Evolutionary conservation across 1,140 invertebrate species (phyloP).

Genomic region (Zaprionus ghesquierei): DNA sequence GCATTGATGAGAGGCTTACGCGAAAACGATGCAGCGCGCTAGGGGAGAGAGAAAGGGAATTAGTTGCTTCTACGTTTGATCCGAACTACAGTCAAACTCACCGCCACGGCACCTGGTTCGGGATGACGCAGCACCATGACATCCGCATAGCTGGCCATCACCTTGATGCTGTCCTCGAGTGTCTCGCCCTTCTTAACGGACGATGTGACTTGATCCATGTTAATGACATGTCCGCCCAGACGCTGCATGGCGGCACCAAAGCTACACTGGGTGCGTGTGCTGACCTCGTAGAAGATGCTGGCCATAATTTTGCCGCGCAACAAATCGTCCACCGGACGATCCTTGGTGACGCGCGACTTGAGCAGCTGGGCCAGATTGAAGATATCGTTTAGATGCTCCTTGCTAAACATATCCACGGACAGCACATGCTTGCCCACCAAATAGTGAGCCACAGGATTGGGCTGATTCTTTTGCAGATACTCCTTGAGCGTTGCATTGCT

Average conservation of each 20-base stretch:
- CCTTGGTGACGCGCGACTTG: slow-evolving; percentile 91
- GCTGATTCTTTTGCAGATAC: slow-evolving; percentile 79
- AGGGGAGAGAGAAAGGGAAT: slow-evolving; percentile 45
- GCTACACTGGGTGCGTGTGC: slow-evolving; percentile 97
- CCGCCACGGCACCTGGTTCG: slow-evolving; percentile 93
- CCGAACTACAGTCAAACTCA: slow-evolving; percentile 83
- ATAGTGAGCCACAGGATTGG: slow-evolving; percentile 82
- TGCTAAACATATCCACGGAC: slow-evolving; percentile 92
- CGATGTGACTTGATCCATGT: slow-evolving; percentile 94
- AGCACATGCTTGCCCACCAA: slow-evolving; percentile 92
- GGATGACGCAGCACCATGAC: slow-evolving; percentile 97
- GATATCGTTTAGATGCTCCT: slow-evolving; percentile 95
- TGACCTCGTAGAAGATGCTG: slow-evolving; percentile 98
- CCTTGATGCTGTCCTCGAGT: slow-evolving; percentile 93
- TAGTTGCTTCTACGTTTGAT: not conserved
- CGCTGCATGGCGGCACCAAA: slow-evolving; percentile 98
- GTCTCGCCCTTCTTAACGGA: slow-evolving; percentile 98
- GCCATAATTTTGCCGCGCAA: slow-evolving; percentile 97
- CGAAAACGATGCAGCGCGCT: slow-evolving; percentile 91
- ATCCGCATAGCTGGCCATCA: slow-evolving; percentile 95
- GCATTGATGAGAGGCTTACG: slow-evolving; percentile 97
- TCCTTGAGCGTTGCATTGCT: slow-evolving; percentile 83
- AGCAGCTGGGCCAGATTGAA: slow-evolving; percentile 97
- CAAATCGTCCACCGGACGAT: slow-evolving; percentile 92
- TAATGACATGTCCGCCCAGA: slow-evolving; percentile 95